Evolutionary conservation across 1,140 invertebrate species (phyloP), one percentile per base, ranked within the genome.

Genomic region (Drosophila triauraria): DNA sequence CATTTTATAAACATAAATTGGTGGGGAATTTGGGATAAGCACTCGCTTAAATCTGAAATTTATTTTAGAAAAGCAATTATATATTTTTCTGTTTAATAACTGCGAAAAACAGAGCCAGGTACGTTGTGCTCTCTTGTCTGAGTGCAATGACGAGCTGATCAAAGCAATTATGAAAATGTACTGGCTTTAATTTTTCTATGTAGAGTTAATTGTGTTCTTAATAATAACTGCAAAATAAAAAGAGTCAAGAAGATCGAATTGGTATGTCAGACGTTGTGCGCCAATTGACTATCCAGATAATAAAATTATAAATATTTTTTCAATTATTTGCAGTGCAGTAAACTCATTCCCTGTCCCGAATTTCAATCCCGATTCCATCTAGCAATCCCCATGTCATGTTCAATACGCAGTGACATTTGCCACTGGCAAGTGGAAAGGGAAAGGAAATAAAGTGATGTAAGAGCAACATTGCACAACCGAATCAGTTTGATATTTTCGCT

Each of bases 361-460:
- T 51, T 48, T 25, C n/a, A 68, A 48, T 30, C 44, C 30, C 13
- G 23, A 44, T 15, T 35, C 15, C 30, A 2, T 9, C 10, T 54
- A 23, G 13, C 40, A 17, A 38, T 27, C 12, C 40, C 10, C 53
- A 6, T 32, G 15, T 8, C 58, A 59, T 77, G 57, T 42, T 48
- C 53, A 44, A 47, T 60, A 50, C 38, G 48, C 56, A 68, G 46
- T 54, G 61, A 68, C 54, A 43, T 30, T 32, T 30, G n/a, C 40
- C 47, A 76, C 50, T 62, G 67, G 58, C 40, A 32, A 58, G 30
- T 43, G 43, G 40, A 35, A 62, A 40, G 47, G 46, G 20, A 61
- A 63, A 40, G 64, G 27, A 71, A 76, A 50, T 59, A 9, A 58
- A 48, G 54, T 71, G 57, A 61, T 75, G 59, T 70, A 70, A 80